Evolutionary conservation across 1,140 invertebrate genomes (phyloP).

Genomic region (Trachymyrmex cornetzi): DNA sequence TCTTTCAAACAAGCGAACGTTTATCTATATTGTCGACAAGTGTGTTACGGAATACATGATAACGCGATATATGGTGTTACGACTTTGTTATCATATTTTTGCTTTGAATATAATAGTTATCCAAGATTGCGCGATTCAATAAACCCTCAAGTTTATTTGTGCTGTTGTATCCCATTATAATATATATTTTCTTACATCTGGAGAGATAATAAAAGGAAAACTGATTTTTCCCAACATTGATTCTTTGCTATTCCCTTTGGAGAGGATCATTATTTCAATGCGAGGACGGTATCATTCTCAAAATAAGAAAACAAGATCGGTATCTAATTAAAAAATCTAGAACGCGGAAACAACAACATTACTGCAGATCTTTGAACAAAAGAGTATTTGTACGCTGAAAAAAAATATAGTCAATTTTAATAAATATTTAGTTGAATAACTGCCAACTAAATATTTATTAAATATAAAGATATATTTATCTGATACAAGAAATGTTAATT

Average conservation of each 20-base stretch:
- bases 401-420: no score
- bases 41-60: slow-evolving; percentile 48
- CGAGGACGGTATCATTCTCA: background rate
- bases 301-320: background rate
- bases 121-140: slow-evolving; percentile 25
- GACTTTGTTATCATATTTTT: slow-evolving; percentile 37
- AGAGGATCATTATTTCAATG: background rate
- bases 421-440: no score
- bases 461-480: no score
- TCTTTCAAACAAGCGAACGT: slow-evolving; percentile 38
- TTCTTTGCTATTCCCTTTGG: background rate
- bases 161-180: background rate
- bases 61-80: slow-evolving; percentile 52
- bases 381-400: background rate
- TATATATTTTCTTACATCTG: background rate
- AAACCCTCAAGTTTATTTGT: background rate
- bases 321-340: background rate
- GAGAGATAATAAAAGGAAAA: background rate
- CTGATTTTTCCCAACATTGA: background rate
- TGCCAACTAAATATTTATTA: no score
- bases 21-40: slow-evolving; percentile 46
- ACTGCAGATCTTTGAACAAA: background rate
- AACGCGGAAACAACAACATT: background rate
- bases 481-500: no score
- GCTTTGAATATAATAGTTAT: slow-evolving; percentile 42